Evolutionary conservation across 2,797 vertebrate species (phyloP).

Genomic region (Chelidonichthys spinosus): DNA sequence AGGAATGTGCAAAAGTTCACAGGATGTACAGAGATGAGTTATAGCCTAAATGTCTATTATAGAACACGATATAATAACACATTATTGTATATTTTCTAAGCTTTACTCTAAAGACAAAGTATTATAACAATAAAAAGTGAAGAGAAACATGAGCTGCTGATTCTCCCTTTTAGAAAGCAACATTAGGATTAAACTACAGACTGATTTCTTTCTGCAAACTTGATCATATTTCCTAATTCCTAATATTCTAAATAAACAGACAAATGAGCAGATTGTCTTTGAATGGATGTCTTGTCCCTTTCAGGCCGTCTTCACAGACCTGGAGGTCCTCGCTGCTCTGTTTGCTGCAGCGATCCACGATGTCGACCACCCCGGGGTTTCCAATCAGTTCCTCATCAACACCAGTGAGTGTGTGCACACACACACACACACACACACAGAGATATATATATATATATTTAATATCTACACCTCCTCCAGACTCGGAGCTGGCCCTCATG

Average conservation of each 20-base stretch:
- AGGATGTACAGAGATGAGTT: background rate
- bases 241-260: background rate
- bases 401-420: constrained; percentile 84
- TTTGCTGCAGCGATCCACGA: constrained; percentile 92
- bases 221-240: background rate
- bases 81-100: background rate
- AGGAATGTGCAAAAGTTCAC: background rate
- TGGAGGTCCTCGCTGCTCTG: constrained; percentile 89
- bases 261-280: background rate
- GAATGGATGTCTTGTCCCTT: background rate
- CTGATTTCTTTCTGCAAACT: background rate
- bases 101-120: background rate
- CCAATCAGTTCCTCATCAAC: constrained; percentile 93
- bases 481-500: constrained; percentile 97
- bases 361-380: constrained; percentile 91
- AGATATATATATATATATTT: background rate
- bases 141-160: constrained; percentile 1
- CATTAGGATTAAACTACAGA: background rate
- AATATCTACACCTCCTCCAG: constrained; percentile 68
- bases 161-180: background rate
- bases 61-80: background rate
- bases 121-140: background rate
- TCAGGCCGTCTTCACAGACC: constrained; percentile 90
- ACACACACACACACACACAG: background rate
- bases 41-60: background rate